phyloP scores from a whole-genome alignment of 2,888 invertebrate genomes.

The Schrankia costaestrigalis region DNA sequence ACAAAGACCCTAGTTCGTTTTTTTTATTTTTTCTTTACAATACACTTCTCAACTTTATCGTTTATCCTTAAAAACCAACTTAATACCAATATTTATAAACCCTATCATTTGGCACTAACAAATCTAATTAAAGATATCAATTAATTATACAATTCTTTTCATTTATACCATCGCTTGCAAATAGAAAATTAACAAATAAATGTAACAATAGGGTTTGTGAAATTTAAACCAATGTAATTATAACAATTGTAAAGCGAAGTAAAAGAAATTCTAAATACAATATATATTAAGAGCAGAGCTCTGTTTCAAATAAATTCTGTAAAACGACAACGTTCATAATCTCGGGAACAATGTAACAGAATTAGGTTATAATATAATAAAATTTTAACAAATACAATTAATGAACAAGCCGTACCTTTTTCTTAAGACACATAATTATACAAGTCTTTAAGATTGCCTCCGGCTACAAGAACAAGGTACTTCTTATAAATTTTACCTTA shows the following conservation, averaged over 20 bases:
- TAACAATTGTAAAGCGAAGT: constrained; percentile 11
- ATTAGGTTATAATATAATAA: constrained; percentile 21
- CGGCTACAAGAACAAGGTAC: constrained; percentile 14
- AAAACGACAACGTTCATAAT: constrained; percentile 28
- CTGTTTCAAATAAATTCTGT: constrained; percentile 18
- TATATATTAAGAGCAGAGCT: constrained; percentile 25
- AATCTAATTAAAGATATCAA: constrained; percentile 69
- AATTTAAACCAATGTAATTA: constrained; percentile 16
- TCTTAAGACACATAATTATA: constrained; percentile 8
- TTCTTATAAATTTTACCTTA: constrained; percentile 12
- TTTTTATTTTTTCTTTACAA: constrained; percentile 64
- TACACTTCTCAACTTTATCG: constrained; percentile 52
- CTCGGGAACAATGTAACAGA: constrained; percentile 23
- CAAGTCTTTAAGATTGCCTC: constrained; percentile 7
- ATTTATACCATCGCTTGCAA: constrained; percentile 41
- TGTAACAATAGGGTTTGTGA: constrained; percentile 35
- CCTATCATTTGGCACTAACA: constrained; percentile 77
- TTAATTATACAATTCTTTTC: constrained; percentile 44
- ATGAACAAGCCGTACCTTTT: constrained; percentile 17
- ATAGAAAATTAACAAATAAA: constrained; percentile 37
- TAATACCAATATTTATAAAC: constrained; percentile 68
- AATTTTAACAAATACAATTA: constrained; percentile 18
- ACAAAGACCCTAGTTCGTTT: constrained; percentile 77
- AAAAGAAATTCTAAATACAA: constrained; percentile 12
- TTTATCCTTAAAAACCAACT: constrained; percentile 71